phyloP scores from a whole-genome alignment of 2,113 vertebrate species.

The Marmota monax region DNA sequence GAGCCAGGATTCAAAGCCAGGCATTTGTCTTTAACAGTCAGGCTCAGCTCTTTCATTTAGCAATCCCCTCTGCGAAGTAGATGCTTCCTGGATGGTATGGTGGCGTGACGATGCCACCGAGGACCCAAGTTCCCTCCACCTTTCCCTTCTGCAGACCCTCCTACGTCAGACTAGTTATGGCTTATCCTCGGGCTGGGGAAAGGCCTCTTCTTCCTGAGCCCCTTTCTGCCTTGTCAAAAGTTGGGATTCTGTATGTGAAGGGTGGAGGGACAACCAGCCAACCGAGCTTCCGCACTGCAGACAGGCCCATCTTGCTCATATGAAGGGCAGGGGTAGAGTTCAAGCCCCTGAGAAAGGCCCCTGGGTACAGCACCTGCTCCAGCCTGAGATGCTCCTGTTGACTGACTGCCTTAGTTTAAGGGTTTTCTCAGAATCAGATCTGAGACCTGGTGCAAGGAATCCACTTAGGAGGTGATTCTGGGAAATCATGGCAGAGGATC shows the following conservation, averaged over 20 bases:
- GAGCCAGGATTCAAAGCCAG: background rate
- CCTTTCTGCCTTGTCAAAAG: background rate
- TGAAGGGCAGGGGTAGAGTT: background rate
- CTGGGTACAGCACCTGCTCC: background rate
- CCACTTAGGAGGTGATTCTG: background rate
- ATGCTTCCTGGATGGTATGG: background rate
- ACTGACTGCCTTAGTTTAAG: background rate
- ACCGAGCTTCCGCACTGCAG: background rate
- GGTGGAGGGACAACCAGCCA: background rate
- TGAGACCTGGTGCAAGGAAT: background rate
- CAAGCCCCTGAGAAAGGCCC: background rate
- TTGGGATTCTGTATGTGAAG: background rate
- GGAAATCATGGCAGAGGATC: background rate
- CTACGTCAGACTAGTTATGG: background rate
- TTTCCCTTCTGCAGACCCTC: background rate
- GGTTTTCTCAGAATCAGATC: background rate
- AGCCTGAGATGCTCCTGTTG: background rate
- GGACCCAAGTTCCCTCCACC: background rate
- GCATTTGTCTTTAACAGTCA: background rate
- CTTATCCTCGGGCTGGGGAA: background rate
- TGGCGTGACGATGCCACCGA: background rate
- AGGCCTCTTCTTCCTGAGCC: background rate
- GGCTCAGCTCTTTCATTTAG: background rate
- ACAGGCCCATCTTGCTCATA: background rate
- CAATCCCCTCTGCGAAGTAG: background rate